A percentile compares a stretch with the other conserved stretches of the same genome.
Conservation (phyloP, 1,140 invertebrate genomes). For the Aphelenchoides fujianensis region DNA sequence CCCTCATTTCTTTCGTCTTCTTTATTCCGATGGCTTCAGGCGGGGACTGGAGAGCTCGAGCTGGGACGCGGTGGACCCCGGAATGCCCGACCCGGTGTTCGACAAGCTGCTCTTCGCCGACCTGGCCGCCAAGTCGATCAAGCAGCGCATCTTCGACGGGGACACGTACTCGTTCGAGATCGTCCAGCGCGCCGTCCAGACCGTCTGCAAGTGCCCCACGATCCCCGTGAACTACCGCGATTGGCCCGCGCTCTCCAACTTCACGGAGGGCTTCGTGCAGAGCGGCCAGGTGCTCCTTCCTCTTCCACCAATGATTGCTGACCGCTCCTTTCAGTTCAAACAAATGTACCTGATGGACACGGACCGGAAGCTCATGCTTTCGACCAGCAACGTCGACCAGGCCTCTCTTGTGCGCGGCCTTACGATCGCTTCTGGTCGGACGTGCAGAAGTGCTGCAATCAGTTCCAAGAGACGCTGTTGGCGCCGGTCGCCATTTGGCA, state of each 20-base stretch:
- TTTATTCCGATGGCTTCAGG: neutral
- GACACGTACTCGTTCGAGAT: slow-evolving; percentile 38
- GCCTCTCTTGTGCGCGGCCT: slow-evolving; percentile 13
- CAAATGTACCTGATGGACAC: slow-evolving; percentile 24
- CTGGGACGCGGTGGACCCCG: neutral
- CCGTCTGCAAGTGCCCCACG: slow-evolving; percentile 16
- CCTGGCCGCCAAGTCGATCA: slow-evolving; percentile 16
- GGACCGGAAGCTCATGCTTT: slow-evolving; percentile 17
- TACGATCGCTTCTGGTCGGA: slow-evolving; percentile 37
- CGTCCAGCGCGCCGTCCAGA: slow-evolving; percentile 30
- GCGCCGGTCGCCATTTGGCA: slow-evolving; percentile 33
- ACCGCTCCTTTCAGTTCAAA: slow-evolving; percentile 22
- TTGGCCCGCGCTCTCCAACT: slow-evolving; percentile 30
- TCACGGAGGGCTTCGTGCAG: slow-evolving; percentile 27
- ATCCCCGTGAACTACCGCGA: slow-evolving; percentile 21
- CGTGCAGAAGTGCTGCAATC: slow-evolving; percentile 36
- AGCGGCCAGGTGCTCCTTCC: slow-evolving; percentile 27
- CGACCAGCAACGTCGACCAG: slow-evolving; percentile 28
- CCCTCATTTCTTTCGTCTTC: neutral
- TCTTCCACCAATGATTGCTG: neutral
- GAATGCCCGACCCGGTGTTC: neutral
- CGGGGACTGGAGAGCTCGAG: neutral
- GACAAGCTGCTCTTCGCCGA: neutral
- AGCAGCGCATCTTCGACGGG: slow-evolving; percentile 37
- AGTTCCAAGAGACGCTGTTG: slow-evolving; percentile 34